Percentiles rank a stretch among this genome's conserved stretches.
Evolutionary conservation across 2,113 vertebrate genomes (phyloP).

Genomic region (Megaleporinus macrocephalus): DNA sequence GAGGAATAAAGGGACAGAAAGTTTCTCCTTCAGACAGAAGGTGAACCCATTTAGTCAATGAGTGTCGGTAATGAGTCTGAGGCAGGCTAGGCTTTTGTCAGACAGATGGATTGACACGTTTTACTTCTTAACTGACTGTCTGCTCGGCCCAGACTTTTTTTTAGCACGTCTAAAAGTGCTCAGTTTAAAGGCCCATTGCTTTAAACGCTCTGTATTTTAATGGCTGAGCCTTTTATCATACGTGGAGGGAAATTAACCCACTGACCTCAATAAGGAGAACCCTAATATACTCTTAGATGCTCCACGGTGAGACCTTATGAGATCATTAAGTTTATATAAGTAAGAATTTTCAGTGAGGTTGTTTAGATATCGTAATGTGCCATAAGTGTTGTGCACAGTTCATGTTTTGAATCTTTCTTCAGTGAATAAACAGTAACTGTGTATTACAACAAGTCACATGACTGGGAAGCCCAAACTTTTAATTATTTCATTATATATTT

Average conservation of each 20-base stretch:
- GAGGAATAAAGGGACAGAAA: not conserved
- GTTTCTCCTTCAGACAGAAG: conserved; percentile 8
- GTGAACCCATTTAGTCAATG: conserved; percentile 34
- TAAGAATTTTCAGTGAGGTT: too few species aligned
- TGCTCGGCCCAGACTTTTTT: conserved; percentile 3
- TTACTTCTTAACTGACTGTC: conserved; percentile 26
- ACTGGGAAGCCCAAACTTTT: too few species aligned
- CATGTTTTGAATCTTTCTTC: too few species aligned
- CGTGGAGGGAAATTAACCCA: conserved; percentile 1
- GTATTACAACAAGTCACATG: too few species aligned
- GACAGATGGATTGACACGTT: conserved; percentile 28
- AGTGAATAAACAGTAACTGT: too few species aligned
- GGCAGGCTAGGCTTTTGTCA: conserved; percentile 43
- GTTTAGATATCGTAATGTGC: too few species aligned
- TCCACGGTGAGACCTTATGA: not conserved
- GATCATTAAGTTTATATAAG: not conserved
- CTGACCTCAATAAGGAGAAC: not conserved
- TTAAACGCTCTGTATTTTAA: conserved; percentile 15
- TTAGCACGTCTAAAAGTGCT: conserved; percentile 12
- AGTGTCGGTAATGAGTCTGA: conserved; percentile 49
- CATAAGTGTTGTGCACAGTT: too few species aligned
- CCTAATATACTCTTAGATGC: not conserved
- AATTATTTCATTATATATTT: too few species aligned
- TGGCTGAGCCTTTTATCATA: conserved; percentile 23
- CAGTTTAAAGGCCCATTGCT: conserved; percentile 2